Conservation (phyloP, 2,113 vertebrate genomes). For the Mustela lutreola region DNA sequence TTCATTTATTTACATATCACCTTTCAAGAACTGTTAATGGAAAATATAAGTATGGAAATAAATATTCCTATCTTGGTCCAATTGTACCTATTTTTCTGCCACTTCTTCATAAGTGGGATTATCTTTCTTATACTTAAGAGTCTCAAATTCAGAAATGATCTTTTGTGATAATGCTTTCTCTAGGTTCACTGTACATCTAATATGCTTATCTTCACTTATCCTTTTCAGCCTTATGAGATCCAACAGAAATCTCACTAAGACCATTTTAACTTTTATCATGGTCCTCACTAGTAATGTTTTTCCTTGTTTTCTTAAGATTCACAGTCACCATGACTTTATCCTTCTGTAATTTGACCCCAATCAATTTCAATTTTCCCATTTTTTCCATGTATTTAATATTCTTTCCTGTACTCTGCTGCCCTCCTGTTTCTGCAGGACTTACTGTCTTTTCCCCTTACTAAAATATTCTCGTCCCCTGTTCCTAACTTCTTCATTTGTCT, state of each 20-base stretch:
- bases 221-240: neutral
- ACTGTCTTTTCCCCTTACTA: neutral
- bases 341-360: neutral
- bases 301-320: neutral
- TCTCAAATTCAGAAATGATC: constrained; percentile 45
- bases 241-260: neutral
- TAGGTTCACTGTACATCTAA: neutral
- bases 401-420: neutral
- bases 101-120: constrained; percentile 23
- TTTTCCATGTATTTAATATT: neutral
- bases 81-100: constrained; percentile 44
- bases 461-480: neutral
- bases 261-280: neutral
- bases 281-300: neutral
- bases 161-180: neutral
- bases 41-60: constrained; percentile 52
- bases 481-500: neutral
- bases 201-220: neutral
- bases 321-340: neutral
- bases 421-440: neutral
- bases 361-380: neutral
- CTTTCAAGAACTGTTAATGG: constrained; percentile 36
- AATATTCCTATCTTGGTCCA: constrained; percentile 23
- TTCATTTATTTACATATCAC: constrained; percentile 65
- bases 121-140: constrained; percentile 44